phyloP scores from a whole-genome alignment of 1,140 invertebrate species.

The Anadara kagoshimensis region DNA sequence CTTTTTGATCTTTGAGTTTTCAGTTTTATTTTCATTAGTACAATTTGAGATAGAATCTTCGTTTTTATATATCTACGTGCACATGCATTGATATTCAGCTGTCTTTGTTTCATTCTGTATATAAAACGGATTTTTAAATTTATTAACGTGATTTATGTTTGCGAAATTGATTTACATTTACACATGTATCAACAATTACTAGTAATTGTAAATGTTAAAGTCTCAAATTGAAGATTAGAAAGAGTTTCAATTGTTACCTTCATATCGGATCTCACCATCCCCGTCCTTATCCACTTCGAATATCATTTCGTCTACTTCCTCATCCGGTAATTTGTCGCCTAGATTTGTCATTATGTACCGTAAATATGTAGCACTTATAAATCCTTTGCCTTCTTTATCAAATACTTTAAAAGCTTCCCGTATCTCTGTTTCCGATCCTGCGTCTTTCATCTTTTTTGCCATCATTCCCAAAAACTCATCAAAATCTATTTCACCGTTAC shows the following conservation, averaged over 20 bases:
- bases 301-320: slow-evolving; percentile 95
- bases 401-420: slow-evolving; percentile 98
- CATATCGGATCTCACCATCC: slow-evolving; percentile 96
- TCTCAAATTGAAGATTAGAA: too few species aligned
- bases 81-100: too few species aligned
- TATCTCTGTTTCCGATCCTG: slow-evolving; percentile 98
- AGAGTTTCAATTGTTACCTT: slow-evolving; percentile 89
- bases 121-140: too few species aligned
- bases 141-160: too few species aligned
- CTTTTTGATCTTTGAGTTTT: too few species aligned
- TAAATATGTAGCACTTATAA: slow-evolving; percentile 49
- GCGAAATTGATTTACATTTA: too few species aligned
- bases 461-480: not conserved
- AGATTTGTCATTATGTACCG: slow-evolving; percentile 90
- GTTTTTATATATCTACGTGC: too few species aligned
- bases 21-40: too few species aligned
- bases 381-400: slow-evolving; percentile 97
- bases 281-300: slow-evolving; percentile 91
- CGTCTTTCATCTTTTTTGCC: not conserved
- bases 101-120: too few species aligned
- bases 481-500: slow-evolving; percentile 2
- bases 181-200: too few species aligned
- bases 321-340: slow-evolving; percentile 90
- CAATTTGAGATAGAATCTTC: too few species aligned
- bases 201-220: too few species aligned